Evolutionary conservation across 2,113 vertebrate species (phyloP), one percentile per base, ranked within the genome.

Genomic region (Oreochromis aureus): DNA sequence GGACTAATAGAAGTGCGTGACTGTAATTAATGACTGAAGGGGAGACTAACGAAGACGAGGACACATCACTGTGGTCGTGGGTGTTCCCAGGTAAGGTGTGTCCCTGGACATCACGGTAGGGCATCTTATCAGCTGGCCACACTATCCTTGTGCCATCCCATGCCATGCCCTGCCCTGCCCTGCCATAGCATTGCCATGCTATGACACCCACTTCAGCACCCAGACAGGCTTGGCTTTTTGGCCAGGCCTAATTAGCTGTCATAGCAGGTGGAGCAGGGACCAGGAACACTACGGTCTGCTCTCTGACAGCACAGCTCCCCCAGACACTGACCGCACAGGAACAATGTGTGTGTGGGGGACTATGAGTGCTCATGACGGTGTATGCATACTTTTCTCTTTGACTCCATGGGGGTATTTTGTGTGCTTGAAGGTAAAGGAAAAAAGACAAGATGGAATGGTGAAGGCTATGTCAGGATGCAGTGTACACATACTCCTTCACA

Each of bases 191-290:
- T 90, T 48, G 87, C 87, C 89, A 78, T 91, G 91, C 92, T 90
- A 78, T 13, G 87, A 92, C 93, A 91, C 90, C 87, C 88, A 89
- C 91, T 94, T 94, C 89, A 91, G 93, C 89, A 86, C 91, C 89
- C 90, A 93, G 93, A 94, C 94, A 93, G 85, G 83, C 85, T 85
- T 82, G 89, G 86, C 80, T 90, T 86, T 90, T 87, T 91, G 92
- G 92, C 86, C 86, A 84, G 85, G 90, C 89, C 91, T 96, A 96
- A 96, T 96, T 95, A 96, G 94, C 94, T 96, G 95, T 94, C 96
- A 94, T 95, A 93, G 93, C 95, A 94, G 94, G 95, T 94, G 93
- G 93, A 92, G 89, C 91, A 87, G 90, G 82, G 86, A 93, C 90
- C 89, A 82, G 91, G 89, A 86, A 90, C 87, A 82, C 86, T 89